These are phyloP conservation scores for Bombylius major DNA, from an alignment of 2,888 invertebrate genomes.

Conservation along the genomic window DNA sequence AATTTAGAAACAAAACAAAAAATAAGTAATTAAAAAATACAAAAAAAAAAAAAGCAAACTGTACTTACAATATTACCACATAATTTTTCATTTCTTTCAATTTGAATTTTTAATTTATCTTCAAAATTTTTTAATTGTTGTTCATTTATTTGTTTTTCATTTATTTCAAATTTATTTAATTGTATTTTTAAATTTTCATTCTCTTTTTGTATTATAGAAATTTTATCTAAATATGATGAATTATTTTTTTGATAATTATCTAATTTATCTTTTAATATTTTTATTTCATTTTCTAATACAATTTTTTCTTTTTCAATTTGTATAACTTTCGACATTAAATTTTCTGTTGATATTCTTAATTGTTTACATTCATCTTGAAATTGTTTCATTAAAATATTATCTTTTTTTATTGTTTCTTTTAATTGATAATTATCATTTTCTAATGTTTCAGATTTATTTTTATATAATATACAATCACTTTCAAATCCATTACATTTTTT, in stretches of 20 bases:
- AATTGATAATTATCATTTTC: neutral
- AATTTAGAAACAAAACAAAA: too few relatives aligned
- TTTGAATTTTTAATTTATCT: neutral
- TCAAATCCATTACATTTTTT: slow-evolving; percentile 9
- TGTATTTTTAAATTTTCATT: neutral
- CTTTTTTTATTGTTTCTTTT: neutral
- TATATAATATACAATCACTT: neutral
- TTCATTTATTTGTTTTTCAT: neutral
- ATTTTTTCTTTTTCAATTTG: slow-evolving; percentile 2
- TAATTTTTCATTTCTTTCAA: neutral
- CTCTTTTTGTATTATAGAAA: neutral
- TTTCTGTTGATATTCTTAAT: slow-evolving; percentile 2
- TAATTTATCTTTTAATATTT: too few relatives aligned
- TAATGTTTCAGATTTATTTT: neutral
- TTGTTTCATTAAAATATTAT: neutral
- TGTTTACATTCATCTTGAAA: slow-evolving; percentile 4
- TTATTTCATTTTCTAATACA: slow-evolving; percentile 1
- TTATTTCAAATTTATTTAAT: neutral
- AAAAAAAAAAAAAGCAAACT: neutral
- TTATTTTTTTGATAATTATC: too few relatives aligned
- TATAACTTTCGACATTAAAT: neutral
- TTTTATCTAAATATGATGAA: neutral
- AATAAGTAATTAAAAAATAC: neutral
- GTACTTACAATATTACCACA: neutral
- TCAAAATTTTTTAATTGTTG: neutral